These are phyloP conservation scores for Scaptomyza montana DNA, from an alignment of 1,140 invertebrate species.

Conservation along the genomic window DNA sequence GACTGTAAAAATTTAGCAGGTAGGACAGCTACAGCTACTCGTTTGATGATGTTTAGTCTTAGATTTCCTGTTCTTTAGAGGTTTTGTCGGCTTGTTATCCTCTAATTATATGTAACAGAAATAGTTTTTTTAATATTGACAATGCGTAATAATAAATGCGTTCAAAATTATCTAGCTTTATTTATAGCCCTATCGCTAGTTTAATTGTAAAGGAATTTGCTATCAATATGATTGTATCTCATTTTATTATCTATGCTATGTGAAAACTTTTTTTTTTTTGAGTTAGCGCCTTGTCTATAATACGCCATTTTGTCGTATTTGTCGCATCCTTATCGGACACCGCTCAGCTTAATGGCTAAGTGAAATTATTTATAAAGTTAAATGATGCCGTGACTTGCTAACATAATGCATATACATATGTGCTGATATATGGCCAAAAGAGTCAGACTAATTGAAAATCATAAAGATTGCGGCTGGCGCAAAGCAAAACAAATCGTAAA, in stretches of 20 bases:
- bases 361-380: constrained; percentile 38
- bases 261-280: too few species aligned
- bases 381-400: constrained; percentile 11
- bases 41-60: neutral
- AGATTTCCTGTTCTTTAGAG: too few species aligned
- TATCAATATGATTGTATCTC: too few species aligned
- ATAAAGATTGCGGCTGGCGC: constrained; percentile 60
- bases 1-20: neutral
- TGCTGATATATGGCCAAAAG: constrained; percentile 53
- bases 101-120: too few species aligned
- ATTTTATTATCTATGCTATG: too few species aligned
- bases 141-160: neutral
- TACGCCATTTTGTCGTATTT: neutral
- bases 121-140: neutral
- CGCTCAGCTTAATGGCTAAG: constrained; percentile 8
- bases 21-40: neutral
- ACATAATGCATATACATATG: constrained; percentile 5
- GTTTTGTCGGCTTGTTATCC: too few species aligned
- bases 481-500: constrained; percentile 82
- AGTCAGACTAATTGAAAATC: constrained; percentile 39
- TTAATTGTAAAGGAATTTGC: too few species aligned
- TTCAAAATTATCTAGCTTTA: too few species aligned
- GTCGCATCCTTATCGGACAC: constrained; percentile 26
- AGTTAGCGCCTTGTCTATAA: too few species aligned
- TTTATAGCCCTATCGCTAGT: neutral